Base-by-base conservation (phyloP, 2,888 invertebrate species). In the Dastarcus helophoroides region DNA sequence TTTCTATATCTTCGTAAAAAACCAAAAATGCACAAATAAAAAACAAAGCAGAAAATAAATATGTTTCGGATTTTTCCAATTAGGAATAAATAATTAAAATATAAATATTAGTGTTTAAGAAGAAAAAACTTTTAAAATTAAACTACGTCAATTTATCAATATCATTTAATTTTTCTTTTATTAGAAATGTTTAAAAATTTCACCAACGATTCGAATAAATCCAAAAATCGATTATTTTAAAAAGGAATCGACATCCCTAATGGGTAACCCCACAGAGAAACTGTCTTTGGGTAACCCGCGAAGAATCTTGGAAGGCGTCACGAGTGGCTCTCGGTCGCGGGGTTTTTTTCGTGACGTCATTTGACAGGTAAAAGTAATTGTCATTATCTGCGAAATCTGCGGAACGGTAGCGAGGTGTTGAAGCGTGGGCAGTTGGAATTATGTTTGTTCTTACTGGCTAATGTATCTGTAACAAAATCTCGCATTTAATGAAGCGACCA, bases 401-500 rank as follows among this genome's bases (percentile, higher is more conserved):
- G 42, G 42, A 43, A 51, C 54, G 41, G 53, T 53, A 53, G 54
- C 47, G 48, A 53, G 53, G 52, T 54, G 53, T 53, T 51, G 43
- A 53, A 46, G 54, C 53, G 54, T 54, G 52, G 54, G 54, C 45
- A 40, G 51, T 40, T 47, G 46, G 53, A 54, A 54, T 56, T 56
- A 56, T 54, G 56, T 54, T 54, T 54, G 56, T 54, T 54, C 54
- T 53, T 53, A 47, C 49, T n/a, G 45, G 53, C 54, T 54, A 53
- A 56, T 55, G 54, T 56, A 55, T 56, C 56, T 53, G 53, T 49
- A 48, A 47, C 48, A 49, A 53, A 53, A 56, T 56, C 55, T 56
- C 48, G 44, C 52, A 53, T 56, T 56, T 56, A 56, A 56, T 56
- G 56, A 56, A 53, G 47, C 46, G 37, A 34, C 35, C 41, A 43